These are phyloP conservation scores for Liodrosophila aerea DNA, from an alignment of 2,888 invertebrate genomes.

Conservation along the genomic window DNA sequence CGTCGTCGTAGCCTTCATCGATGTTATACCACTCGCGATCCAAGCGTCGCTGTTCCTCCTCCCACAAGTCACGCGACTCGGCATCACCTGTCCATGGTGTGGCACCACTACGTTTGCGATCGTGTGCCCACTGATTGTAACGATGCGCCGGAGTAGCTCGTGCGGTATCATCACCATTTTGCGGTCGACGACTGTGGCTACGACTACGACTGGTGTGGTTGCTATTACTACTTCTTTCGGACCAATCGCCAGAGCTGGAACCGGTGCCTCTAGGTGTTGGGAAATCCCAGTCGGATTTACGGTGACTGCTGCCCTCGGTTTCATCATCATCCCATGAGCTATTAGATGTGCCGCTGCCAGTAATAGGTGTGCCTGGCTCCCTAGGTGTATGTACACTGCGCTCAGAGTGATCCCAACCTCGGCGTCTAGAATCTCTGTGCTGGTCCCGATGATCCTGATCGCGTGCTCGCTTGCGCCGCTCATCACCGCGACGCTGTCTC, in stretches of 20 bases:
- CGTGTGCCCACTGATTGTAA: conserved; percentile 90
- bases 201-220: conserved; percentile 69
- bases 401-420: conserved; percentile 65
- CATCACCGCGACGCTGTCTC: conserved; percentile 51
- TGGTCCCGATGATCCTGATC: conserved; percentile 77
- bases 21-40: conserved; percentile 99
- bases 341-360: conserved; percentile 85
- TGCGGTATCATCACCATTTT: conserved; percentile 89
- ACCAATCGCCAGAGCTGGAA: conserved; percentile 32
- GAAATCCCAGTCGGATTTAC: conserved; percentile 94
- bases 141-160: conserved; percentile 92
- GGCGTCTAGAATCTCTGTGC: conserved; percentile 41
- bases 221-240: conserved; percentile 63
- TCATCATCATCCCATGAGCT: conserved; percentile 87
- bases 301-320: conserved; percentile 57
- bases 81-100: conserved; percentile 87
- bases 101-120: conserved; percentile 86
- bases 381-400: conserved; percentile 84
- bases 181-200: conserved; percentile 79
- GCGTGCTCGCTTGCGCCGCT: conserved; percentile 50
- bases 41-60: conserved; percentile 93
- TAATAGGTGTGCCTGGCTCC: conserved; percentile 92
- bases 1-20: conserved; percentile 96
- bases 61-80: conserved; percentile 92
- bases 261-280: conserved; percentile 88